Conservation (phyloP, 2,888 invertebrate genomes). For the Tenthredo amoena region DNA sequence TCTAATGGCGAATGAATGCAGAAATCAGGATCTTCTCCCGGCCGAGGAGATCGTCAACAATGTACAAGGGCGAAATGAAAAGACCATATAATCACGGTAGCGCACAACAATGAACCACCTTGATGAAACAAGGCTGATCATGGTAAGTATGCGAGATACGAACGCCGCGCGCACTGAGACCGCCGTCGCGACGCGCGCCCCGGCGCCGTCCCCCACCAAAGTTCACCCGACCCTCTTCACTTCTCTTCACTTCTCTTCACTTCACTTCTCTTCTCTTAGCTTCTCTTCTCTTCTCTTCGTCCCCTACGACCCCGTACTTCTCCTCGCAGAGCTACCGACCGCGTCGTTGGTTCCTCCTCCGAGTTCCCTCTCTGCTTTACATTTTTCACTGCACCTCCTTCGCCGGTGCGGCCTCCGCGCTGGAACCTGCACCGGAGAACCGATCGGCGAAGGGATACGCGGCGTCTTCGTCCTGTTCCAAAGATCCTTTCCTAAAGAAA, state of each 20-base stretch:
- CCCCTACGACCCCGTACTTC: slow-evolving; percentile 33
- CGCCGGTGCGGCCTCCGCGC: slow-evolving; percentile 3
- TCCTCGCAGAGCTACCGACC: slow-evolving; percentile 55
- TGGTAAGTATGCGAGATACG: slow-evolving; percentile 62
- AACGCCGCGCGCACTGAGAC: slow-evolving; percentile 66
- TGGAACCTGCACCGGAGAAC: background rate
- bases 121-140: slow-evolving; percentile 69
- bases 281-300: background rate
- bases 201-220: slow-evolving; percentile 59
- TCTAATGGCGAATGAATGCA: background rate
- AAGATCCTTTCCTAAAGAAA: background rate
- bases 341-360: slow-evolving; percentile 52
- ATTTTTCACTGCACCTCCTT: slow-evolving; percentile 53
- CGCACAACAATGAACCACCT: slow-evolving; percentile 57
- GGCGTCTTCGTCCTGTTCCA: background rate
- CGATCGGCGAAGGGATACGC: background rate
- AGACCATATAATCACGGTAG: slow-evolving; percentile 21
- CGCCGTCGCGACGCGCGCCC: slow-evolving; percentile 55
- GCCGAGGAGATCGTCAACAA: slow-evolving; percentile 11
- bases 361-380: slow-evolving; percentile 55
- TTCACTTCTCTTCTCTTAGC: slow-evolving; percentile 46
- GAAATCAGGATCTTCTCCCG: background rate
- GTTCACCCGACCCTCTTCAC: slow-evolving; percentile 55
- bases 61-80: background rate
- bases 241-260: slow-evolving; percentile 39